phyloP scores from a whole-genome alignment of 2,113 vertebrate genomes.

The Microtus oregoni region DNA sequence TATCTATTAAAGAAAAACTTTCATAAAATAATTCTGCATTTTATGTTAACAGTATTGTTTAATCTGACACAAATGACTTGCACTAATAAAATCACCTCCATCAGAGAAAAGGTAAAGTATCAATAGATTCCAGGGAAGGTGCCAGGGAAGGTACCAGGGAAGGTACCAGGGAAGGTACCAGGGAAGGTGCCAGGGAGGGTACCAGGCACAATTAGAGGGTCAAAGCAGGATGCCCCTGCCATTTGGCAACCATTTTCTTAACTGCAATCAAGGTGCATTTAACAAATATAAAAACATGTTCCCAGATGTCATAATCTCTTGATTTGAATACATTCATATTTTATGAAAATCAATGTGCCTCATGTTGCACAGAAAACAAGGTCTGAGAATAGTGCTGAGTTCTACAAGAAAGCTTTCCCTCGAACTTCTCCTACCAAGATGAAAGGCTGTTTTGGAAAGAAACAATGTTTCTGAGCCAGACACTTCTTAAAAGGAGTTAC shows the following conservation, averaged over 20 bases:
- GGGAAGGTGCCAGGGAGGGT: not conserved
- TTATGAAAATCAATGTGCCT: constrained; percentile 84
- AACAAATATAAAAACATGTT: constrained; percentile 64
- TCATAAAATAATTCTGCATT: constrained; percentile 22
- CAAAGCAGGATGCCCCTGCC: constrained; percentile 57
- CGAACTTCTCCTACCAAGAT: constrained; percentile 76
- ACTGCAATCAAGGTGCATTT: constrained; percentile 82
- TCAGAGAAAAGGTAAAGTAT: not conserved
- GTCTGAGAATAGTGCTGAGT: constrained; percentile 80
- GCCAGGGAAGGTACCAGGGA: not conserved
- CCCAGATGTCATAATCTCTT: constrained; percentile 78
- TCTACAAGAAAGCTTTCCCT: constrained; percentile 77
- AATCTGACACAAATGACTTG: constrained; percentile 3
- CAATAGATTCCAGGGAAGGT: constrained; percentile 15
- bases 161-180: too few relatives aligned
- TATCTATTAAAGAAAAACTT: constrained; percentile 47
- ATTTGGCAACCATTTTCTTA: constrained; percentile 68
- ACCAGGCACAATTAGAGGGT: constrained; percentile 46
- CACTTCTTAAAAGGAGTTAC: constrained; percentile 70
- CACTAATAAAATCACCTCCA: constrained; percentile 12
- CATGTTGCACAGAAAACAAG: constrained; percentile 78
- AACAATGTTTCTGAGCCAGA: constrained; percentile 66
- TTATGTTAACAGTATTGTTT: constrained; percentile 39
- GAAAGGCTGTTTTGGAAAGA: constrained; percentile 80
- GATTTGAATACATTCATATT: constrained; percentile 81